Conservation (phyloP, 2,888 invertebrate genomes). For the Hypselothyrea guttata region DNA sequence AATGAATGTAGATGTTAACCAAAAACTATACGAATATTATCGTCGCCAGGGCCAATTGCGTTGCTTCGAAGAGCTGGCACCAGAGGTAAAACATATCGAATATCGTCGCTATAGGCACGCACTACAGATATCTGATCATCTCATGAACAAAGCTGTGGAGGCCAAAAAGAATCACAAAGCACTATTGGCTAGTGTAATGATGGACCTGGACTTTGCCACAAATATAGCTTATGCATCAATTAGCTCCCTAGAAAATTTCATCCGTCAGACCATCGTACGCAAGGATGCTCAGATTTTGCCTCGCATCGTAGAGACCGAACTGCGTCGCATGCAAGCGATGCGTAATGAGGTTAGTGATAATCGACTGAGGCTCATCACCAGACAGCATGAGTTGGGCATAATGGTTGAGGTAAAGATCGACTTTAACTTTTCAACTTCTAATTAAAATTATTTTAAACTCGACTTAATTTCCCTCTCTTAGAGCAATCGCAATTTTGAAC, state of each 20-base stretch:
- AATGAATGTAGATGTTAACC: conserved; percentile 9
- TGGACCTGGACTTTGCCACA: conserved; percentile 17
- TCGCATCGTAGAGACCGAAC: conserved; percentile 30
- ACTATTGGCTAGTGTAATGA: conserved; percentile 13
- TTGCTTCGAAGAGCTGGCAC: conserved; percentile 8
- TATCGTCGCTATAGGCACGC: conserved; percentile 17
- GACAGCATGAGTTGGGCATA: conserved; percentile 37
- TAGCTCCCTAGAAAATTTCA: conserved; percentile 7
- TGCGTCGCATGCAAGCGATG: conserved; percentile 32
- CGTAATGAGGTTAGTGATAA: conserved; percentile 47
- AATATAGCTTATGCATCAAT: background rate
- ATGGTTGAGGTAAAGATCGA: conserved; percentile 48
- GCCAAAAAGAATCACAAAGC: conserved; percentile 3
- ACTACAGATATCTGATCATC: conserved; percentile 16
- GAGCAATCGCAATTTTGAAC: conserved; percentile 37
- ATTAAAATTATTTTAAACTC: background rate
- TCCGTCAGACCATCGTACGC: conserved; percentile 14
- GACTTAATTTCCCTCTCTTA: no score
- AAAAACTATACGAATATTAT: conserved; percentile 38
- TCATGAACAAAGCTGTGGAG: background rate
- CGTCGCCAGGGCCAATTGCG: conserved; percentile 31
- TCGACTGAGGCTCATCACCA: conserved; percentile 31
- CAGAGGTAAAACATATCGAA: background rate
- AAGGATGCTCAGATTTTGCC: conserved; percentile 52
- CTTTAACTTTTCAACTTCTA: background rate